phyloP scores from a whole-genome alignment of 2,797 vertebrate genomes.

The Merluccius polli region DNA sequence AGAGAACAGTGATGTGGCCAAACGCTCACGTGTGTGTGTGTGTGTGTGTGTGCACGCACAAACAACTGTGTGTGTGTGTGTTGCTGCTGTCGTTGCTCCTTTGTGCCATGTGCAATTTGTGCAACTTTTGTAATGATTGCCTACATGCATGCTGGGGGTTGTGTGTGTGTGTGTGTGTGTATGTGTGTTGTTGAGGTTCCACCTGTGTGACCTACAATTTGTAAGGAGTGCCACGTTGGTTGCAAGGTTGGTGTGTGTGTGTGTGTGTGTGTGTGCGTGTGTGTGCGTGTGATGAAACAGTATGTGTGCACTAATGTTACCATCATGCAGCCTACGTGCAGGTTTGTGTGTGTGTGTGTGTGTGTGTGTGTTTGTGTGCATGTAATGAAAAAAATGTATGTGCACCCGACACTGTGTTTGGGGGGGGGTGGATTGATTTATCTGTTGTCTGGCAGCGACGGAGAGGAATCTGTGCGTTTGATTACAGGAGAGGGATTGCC shows the following conservation, averaged over 20 bases:
- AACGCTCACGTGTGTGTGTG: constrained; percentile 46
- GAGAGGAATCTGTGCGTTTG: constrained; percentile 68
- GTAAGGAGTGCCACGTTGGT: too few species aligned
- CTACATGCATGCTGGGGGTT: constrained; percentile 2
- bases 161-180: constrained; percentile 17
- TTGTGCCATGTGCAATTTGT: background rate
- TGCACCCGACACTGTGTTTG: constrained; percentile 51
- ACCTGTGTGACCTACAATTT: too few species aligned
- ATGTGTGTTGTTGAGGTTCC: constrained; percentile 34
- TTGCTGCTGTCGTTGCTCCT: constrained; percentile 22
- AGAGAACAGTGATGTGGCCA: constrained; percentile 70
- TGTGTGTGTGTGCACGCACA: constrained; percentile 15
- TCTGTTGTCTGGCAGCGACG: constrained; percentile 58
- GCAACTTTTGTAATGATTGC: background rate
- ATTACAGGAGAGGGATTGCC: constrained; percentile 63
- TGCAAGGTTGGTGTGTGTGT: constrained; percentile 16
- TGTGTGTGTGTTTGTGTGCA: constrained; percentile 16
- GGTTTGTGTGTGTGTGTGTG: constrained; percentile 10
- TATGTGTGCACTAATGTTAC: background rate
- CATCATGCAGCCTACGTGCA: constrained; percentile 2
- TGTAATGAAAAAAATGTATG: constrained; percentile 18
- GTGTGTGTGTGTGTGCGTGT: constrained; percentile 9
- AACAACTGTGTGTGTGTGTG: constrained; percentile 16
- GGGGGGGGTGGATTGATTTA: constrained; percentile 68
- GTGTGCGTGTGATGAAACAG: constrained; percentile 9